These are phyloP conservation scores for Trissolcus brochymenae DNA, from an alignment of 2,888 invertebrate genomes.

Conservation along the genomic window DNA sequence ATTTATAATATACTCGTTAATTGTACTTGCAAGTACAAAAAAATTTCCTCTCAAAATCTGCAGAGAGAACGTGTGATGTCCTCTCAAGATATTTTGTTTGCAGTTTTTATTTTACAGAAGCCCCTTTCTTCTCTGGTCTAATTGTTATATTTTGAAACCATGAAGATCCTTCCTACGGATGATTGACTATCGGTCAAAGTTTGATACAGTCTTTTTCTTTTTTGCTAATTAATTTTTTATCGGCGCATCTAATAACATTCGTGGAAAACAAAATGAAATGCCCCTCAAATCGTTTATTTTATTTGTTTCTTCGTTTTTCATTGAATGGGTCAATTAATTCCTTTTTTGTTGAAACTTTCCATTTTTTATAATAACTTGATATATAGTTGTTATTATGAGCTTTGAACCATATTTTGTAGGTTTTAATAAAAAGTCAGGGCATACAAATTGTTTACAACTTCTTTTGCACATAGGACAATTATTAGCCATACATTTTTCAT, in stretches of 20 bases:
- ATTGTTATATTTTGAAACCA: slow-evolving; percentile 16
- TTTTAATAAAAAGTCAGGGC: neutral
- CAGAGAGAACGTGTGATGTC: too few species aligned
- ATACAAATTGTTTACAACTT: neutral
- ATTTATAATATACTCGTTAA: slow-evolving; percentile 25
- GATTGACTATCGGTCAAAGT: slow-evolving; percentile 29
- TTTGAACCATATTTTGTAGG: too few species aligned
- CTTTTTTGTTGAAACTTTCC: too few species aligned
- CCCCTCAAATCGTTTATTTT: too few species aligned
- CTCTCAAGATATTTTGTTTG: slow-evolving; percentile 14
- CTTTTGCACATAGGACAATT: slow-evolving; percentile 36
- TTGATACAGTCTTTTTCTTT: slow-evolving; percentile 48
- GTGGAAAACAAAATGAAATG: too few species aligned
- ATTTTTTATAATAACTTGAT: too few species aligned
- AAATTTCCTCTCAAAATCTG: neutral
- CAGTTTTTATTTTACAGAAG: slow-evolving; percentile 48
- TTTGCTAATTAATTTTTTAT: slow-evolving; percentile 37
- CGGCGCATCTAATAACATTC: too few species aligned
- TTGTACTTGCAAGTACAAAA: slow-evolving; percentile 26
- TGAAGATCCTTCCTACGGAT: slow-evolving; percentile 13
- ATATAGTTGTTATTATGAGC: too few species aligned
- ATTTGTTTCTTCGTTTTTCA: too few species aligned
- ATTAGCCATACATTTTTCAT: slow-evolving; percentile 36
- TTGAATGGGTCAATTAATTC: too few species aligned
- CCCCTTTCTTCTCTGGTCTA: slow-evolving; percentile 24